Conservation (phyloP, 2,888 invertebrate genomes). For the Luperina testacea region DNA sequence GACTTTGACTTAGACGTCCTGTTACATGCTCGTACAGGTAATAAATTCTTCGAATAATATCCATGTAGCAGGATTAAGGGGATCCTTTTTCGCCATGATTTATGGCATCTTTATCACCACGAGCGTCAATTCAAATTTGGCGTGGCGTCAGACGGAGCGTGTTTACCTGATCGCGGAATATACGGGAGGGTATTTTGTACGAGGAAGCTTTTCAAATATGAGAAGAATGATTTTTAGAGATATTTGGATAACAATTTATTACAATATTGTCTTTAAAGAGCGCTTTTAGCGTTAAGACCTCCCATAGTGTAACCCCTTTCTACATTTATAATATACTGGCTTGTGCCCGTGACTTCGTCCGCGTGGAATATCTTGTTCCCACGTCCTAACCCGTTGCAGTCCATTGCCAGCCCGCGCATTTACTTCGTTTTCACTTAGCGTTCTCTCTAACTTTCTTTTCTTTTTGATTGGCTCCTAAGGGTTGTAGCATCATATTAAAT, state of each 20-base stretch:
- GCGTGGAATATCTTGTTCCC: neutral
- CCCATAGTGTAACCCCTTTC: neutral
- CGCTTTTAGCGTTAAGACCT: neutral
- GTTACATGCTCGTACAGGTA: neutral
- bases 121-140: conserved; percentile 76
- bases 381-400: too few species aligned
- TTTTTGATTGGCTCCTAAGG: too few species aligned
- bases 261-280: neutral
- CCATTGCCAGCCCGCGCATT: too few species aligned
- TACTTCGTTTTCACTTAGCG: too few species aligned
- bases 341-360: neutral
- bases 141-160: conserved; percentile 65
- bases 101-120: conserved; percentile 73
- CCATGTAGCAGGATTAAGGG: conserved; percentile 50
- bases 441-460: too few species aligned
- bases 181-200: conserved; percentile 34
- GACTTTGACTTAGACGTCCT: neutral
- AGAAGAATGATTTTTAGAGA: neutral
- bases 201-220: neutral
- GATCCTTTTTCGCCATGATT: conserved; percentile 67
- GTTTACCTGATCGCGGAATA: conserved; percentile 59
- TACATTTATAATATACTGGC: neutral
- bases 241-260: neutral
- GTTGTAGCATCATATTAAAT: neutral
- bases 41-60: conserved; percentile 52